Evolutionary conservation across 2,797 vertebrate genomes (phyloP), one percentile per base, ranked within the genome.

Genomic region (Typhlichthys subterraneus): DNA sequence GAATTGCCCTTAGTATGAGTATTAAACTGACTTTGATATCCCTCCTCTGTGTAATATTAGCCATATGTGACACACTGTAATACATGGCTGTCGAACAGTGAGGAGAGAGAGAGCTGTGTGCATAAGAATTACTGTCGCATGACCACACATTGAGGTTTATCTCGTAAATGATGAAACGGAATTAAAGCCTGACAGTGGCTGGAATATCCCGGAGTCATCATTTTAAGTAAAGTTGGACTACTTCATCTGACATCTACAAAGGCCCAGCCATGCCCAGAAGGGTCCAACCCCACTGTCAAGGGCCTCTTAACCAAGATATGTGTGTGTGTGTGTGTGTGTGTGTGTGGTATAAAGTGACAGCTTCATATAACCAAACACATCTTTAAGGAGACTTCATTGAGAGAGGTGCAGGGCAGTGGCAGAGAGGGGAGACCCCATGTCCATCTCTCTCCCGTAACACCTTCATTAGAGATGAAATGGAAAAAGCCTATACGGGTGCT

Each of bases 361-460:
- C 72, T 67, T 69, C 63, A 63, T 53, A 52, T 19, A 52, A 59
- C 52, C 67, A 46, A 65, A 51, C 73, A 65, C 64, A 59, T 63
- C 59, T 61, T 76, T 64, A 75, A 69, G 60, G 66, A 55, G 19
- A 19, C 59, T 29, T 9, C 10, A 12, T 59, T 61, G 5, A 23
- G 62, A 70, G 69, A 63, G 62, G 63, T 51, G 47, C 17, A 33
- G 19, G 46, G 63, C 4, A 1, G 45, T 63, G 66, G 61, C 63
- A 48, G 69, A 63, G 57, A 56, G 68, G 61, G 58, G 70, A 77
- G 56, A 47, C 66, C 31, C 51, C 51, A 33, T 49, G 75, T 79
- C 82, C 72, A 73, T 85, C 82, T 80, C 69, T 70, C 23, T 53
- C 65, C 23, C 61, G 65, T 65, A 75, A 81, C 79, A 76, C 75